Conservation (phyloP, 1,140 invertebrate genomes). For the Liolophura sinensis region DNA sequence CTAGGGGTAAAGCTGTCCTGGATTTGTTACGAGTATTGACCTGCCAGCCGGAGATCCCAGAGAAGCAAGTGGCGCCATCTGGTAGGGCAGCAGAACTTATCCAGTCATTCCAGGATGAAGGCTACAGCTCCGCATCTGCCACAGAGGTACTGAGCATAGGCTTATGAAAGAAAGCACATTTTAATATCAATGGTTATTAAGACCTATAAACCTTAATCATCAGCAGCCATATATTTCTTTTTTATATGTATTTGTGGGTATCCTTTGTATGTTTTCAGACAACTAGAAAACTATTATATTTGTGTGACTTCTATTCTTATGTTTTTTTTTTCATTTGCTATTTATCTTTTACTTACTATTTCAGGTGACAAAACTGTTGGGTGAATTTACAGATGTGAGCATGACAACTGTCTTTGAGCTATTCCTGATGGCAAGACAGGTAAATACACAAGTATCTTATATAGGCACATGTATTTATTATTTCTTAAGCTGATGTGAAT, state of each 20-base stretch:
- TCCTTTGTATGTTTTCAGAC: neutral
- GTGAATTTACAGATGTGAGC: constrained; percentile 43
- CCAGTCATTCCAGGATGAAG: constrained; percentile 1
- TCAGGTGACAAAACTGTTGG: constrained; percentile 35
- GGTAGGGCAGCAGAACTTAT: constrained; percentile 10
- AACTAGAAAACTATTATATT: too few species aligned
- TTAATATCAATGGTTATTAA: too few species aligned
- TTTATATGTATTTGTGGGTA: neutral
- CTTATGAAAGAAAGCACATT: neutral
- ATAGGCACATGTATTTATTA: neutral
- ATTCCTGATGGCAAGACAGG: constrained; percentile 50
- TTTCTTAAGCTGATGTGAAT: neutral
- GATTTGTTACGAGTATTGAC: constrained; percentile 47
- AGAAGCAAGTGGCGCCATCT: constrained; percentile 25
- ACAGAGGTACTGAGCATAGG: too few species aligned
- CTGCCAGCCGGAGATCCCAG: constrained; percentile 44
- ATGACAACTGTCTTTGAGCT: constrained; percentile 49
- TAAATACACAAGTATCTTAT: constrained; percentile 10
- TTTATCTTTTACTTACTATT: too few species aligned
- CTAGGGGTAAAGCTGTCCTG: constrained; percentile 33
- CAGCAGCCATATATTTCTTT: neutral
- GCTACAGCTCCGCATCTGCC: too few species aligned
- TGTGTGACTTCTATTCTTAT: too few species aligned
- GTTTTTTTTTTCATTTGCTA: too few species aligned
- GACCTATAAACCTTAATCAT: too few species aligned